Base-by-base conservation (phyloP, 1,140 invertebrate species). In the Cydia amplana region DNA sequence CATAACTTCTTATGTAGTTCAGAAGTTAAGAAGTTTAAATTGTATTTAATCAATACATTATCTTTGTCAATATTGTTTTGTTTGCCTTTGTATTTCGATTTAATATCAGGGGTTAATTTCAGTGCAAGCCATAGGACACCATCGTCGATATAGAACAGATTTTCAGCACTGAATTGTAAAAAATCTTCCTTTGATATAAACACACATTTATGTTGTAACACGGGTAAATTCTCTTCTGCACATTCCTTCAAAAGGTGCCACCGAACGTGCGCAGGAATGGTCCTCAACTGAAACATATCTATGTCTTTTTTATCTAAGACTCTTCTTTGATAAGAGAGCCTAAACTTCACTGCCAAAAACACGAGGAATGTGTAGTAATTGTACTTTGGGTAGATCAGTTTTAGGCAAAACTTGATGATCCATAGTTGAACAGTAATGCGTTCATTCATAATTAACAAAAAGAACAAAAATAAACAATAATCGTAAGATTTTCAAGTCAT, bases 321-420 rank as follows among this genome's bases (percentile, higher is more conserved):
- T 74, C 63, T 83, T 74, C 80, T 90, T 46, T 82, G 73, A 65
- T 80, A 78, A 78, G 82, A 82, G 79, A 90, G 85, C 79, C 89
- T 87, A 77, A 85, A 90, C 77, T 91, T 93, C 80, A 93, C 88
- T 73, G 87, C 83, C 32, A 93, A 83, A 76, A 85, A 93, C 72
- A 90, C 87, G 10, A 91, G 83, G 79, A 93, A 91, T 49, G 78
- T 79, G 63, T 86, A 83, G 49, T 76, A 80, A 80, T 93, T 91
- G 83, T 87, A 89, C 80, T 92, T 92, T 85, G 91, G 91, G 86
- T 90, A 92, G 46, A 89, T 77, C 67, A 92, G 51, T 88, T 88
- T 91, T 75, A 92, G 74, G 77, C 88, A 88, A 82, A 88, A 91
- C 79, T 88, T 90, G 83, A 91, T 75, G 75, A 91, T 84, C 88